Conservation (phyloP, 2,113 vertebrate genomes). For the Sapajus apella region DNA sequence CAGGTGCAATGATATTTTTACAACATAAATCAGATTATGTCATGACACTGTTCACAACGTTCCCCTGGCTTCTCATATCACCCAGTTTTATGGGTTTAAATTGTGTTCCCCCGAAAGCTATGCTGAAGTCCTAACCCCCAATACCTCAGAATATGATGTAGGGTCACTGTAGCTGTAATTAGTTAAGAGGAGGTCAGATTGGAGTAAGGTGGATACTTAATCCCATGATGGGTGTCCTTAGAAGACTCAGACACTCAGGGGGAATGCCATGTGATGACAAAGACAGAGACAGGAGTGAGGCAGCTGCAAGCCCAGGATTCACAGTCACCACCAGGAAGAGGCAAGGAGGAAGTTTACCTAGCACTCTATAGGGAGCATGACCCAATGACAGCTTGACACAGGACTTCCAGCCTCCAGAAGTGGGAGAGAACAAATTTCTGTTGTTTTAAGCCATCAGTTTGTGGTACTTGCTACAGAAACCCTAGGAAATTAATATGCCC, state of each 20-base stretch:
- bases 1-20: neutral
- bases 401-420: neutral
- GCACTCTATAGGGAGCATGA: neutral
- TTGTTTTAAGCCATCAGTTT: neutral
- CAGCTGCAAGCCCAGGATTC: neutral
- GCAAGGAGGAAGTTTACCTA: neutral
- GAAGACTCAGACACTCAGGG: neutral
- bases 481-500: neutral
- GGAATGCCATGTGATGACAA: rapidly evolving
- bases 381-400: neutral
- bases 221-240: neutral
- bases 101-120: neutral
- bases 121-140: neutral
- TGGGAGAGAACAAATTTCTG: neutral
- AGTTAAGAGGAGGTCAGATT: neutral
- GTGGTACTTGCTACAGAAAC: neutral
- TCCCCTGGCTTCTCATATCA: neutral
- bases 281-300: neutral
- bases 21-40: neutral
- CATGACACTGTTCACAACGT: neutral
- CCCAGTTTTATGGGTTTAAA: neutral
- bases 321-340: neutral
- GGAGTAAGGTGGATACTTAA: neutral
- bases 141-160: neutral
- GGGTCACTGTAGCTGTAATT: neutral